Percentiles rank a stretch among this genome's conserved stretches.
These are phyloP conservation scores for Hylia prasina DNA, from an alignment of 2,113 vertebrate species.

Conservation along the genomic window DNA sequence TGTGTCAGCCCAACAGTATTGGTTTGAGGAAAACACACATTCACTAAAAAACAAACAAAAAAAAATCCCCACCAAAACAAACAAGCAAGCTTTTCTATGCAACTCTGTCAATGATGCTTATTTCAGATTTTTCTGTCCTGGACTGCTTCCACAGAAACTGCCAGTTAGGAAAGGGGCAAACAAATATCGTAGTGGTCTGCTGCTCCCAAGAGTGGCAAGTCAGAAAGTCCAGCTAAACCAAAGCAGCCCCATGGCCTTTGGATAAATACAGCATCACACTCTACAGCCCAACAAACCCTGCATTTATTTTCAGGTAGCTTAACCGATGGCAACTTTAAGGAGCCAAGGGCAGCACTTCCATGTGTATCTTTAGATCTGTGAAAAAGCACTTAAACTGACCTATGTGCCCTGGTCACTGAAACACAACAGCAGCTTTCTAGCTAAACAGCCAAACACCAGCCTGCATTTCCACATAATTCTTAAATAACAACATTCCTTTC, in stretches of 20 bases:
- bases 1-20: neutral
- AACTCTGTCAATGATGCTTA: neutral
- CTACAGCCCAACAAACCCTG: neutral
- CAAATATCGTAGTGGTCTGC: neutral
- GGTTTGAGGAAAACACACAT: neutral
- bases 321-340: neutral
- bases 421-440: neutral
- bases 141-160: neutral
- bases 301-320: neutral
- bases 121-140: neutral
- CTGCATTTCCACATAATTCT: neutral
- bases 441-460: neutral
- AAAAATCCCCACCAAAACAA: neutral
- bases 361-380: neutral
- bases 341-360: neutral
- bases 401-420: neutral
- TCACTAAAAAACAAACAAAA: neutral
- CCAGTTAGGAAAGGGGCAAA: neutral
- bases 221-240: neutral
- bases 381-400: neutral
- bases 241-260: neutral
- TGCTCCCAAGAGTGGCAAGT: neutral
- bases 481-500: neutral
- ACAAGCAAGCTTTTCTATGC: neutral
- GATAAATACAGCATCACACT: neutral